Percentiles rank a stretch among this genome's conserved stretches.
phyloP scores from a whole-genome alignment of 1,140 invertebrate species.

The Nomia melanderi region DNA sequence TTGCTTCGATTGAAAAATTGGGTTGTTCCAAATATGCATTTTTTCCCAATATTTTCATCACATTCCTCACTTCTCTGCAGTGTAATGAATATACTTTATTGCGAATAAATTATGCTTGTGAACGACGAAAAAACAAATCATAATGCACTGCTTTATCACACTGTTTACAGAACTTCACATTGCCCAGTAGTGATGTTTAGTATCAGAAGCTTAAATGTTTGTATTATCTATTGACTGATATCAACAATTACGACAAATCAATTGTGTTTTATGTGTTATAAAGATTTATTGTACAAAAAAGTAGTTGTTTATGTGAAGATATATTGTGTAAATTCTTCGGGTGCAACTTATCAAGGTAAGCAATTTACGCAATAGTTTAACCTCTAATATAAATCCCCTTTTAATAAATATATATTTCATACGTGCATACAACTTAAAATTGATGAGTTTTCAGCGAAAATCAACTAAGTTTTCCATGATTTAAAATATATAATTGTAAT shows the following conservation, averaged over 20 bases:
- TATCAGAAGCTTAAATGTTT: not conserved
- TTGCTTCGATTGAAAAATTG: constrained; percentile 17
- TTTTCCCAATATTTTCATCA: constrained; percentile 23
- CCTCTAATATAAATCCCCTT: not conserved
- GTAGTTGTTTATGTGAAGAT: not conserved
- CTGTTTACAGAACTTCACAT: constrained; percentile 38
- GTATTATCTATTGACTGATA: not conserved
- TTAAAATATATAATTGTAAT: not conserved
- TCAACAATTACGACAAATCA: not conserved
- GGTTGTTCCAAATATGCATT: constrained; percentile 34
- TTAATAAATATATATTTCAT: constrained; percentile 1
- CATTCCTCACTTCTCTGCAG: constrained; percentile 27
- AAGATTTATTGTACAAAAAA: not conserved
- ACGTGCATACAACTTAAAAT: not conserved
- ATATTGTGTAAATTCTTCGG: too few relatives aligned
- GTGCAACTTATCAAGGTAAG: constrained; percentile 12
- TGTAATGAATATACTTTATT: not conserved
- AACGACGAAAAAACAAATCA: constrained; percentile 31
- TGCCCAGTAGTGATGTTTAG: constrained; percentile 11
- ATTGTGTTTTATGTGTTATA: not conserved
- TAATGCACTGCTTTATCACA: constrained; percentile 33
- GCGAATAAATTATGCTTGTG: not conserved
- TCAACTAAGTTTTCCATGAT: not conserved
- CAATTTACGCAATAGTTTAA: constrained; percentile 22
- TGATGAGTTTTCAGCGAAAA: not conserved